Evolutionary conservation across 2,888 invertebrate species (phyloP).

Genomic region (Polymixis flavicincta): DNA sequence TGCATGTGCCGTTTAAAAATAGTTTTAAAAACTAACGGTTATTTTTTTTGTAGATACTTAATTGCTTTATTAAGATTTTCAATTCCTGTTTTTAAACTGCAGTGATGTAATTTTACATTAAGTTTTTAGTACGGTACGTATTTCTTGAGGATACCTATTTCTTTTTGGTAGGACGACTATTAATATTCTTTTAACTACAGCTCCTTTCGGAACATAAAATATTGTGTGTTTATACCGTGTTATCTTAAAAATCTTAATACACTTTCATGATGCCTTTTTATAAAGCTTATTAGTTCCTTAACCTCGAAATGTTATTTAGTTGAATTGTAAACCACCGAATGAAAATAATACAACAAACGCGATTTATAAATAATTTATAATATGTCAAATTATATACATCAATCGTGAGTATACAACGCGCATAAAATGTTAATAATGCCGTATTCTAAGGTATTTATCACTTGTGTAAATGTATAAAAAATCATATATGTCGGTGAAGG

Average conservation of each 20-base stretch:
- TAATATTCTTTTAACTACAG: neutral
- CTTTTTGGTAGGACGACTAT: neutral
- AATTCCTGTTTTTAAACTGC: neutral
- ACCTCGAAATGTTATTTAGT: constrained; percentile 14
- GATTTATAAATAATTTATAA: constrained; percentile 21
- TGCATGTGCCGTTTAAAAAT: constrained; percentile 4
- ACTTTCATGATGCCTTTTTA: constrained; percentile 3
- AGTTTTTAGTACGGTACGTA: neutral
- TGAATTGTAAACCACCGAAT: constrained; percentile 34
- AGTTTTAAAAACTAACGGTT: neutral
- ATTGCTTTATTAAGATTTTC: constrained; percentile 1
- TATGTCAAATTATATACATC: constrained; percentile 50
- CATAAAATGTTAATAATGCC: constrained; percentile 56
- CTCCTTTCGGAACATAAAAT: neutral
- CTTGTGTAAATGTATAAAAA: constrained; percentile 36
- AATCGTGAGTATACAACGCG: constrained; percentile 46
- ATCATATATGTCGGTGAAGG: constrained; percentile 70
- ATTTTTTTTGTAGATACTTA: neutral
- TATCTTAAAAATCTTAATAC: constrained; percentile 16
- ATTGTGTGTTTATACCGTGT: neutral
- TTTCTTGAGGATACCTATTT: neutral
- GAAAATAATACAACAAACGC: constrained; percentile 10
- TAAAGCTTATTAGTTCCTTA: constrained; percentile 14
- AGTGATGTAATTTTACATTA: neutral
- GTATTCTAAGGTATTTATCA: constrained; percentile 33